Base-by-base conservation (phyloP, 1,140 invertebrate species). In the Rhopalosiphum maidis region DNA sequence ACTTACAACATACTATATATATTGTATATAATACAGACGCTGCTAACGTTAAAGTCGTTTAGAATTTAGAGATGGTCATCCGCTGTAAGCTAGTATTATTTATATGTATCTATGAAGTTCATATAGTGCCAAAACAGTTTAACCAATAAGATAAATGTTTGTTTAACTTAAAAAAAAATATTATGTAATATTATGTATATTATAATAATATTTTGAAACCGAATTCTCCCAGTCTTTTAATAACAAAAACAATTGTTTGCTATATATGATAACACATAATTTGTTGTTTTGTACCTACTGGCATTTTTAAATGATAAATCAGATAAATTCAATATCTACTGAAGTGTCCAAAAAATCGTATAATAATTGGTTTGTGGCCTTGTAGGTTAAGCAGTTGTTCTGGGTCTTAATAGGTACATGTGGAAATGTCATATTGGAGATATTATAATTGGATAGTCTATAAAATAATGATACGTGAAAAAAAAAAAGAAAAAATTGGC, bases 21-120 rank as follows among this genome's bases (percentile, higher is more conserved):
- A 85, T 46, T 46, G 21, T 54, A 54, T 41, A 8, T 43, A 51
- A 7, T 48, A 90, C 37, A 2, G 43, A 83, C 85, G 43, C 43
- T 43, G 85, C 41, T 86, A 2, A 43, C 89, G 43, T 68, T 90
- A 15, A 90, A 90, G 89, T 90, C 37, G 55, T 90, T 90, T 90
- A 90, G 60, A 77, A 77, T 77, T 77, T 77, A 77, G 30, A 11
- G 60, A 77, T 77, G 60, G 60, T 77, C 30, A 77, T 35, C 30
- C n/a, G n/a, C 30, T 77, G 11, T 77, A n/a, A 77, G n/a, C n/a
- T 0, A 77, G 60, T 77, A 77, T 68, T n/a, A 77, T 77, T 6
- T 77, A 68, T 77, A 68, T 35, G 18, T 82, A 35, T 82, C 2
- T 37, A 83, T 9, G 15, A 43, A 3, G 9, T 46, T 25, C 25